phyloP scores from a whole-genome alignment of 2,113 vertebrate species.

The Haemorhous mexicanus region DNA sequence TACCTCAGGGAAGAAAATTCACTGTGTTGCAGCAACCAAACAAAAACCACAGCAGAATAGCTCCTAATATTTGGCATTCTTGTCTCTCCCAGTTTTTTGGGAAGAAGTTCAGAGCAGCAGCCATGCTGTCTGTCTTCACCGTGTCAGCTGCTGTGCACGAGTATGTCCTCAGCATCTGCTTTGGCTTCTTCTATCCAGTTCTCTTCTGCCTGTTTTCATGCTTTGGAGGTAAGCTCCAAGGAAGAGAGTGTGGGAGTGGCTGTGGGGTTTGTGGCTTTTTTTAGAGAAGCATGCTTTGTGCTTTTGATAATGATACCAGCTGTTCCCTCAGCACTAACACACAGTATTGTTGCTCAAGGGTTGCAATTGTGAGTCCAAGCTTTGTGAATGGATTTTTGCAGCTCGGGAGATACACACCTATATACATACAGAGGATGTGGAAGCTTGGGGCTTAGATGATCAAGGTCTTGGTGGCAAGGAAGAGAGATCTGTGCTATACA shows the following conservation, averaged over 20 bases:
- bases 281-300: not conserved
- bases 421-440: not conserved
- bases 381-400: not conserved
- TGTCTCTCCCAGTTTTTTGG: slow-evolving; percentile 80
- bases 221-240: slow-evolving; percentile 88
- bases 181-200: slow-evolving; percentile 93
- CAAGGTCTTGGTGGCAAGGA: not conserved
- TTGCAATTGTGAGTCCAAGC: not conserved
- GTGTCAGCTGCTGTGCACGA: slow-evolving; percentile 91
- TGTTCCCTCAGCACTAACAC: not conserved
- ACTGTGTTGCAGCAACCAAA: not conserved
- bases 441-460: not conserved
- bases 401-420: not conserved
- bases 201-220: slow-evolving; percentile 92
- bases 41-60: not conserved
- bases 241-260: not conserved
- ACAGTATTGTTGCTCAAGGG: not conserved
- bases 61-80: not conserved
- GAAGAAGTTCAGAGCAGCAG: slow-evolving; percentile 83
- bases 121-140: slow-evolving; percentile 89
- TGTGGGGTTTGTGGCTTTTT: not conserved
- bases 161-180: slow-evolving; percentile 86
- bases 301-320: not conserved
- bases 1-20: not conserved
- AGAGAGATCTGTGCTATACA: not conserved